Conservation (phyloP, 2,113 vertebrate genomes). For the Dolichotis patagonum region DNA sequence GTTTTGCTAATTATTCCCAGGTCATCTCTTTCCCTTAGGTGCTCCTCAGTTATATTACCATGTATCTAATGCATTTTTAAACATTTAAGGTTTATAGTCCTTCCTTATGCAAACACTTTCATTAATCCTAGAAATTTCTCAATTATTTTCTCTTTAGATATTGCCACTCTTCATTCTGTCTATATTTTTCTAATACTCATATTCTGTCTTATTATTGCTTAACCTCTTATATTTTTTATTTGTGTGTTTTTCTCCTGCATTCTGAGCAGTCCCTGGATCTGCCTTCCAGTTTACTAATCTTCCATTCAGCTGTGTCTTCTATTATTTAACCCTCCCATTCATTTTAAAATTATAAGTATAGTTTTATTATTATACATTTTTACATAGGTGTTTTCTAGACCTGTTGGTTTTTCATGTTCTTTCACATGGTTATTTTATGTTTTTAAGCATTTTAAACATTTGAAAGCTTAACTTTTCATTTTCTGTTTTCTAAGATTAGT, state of each 20-base stretch:
- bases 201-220: neutral
- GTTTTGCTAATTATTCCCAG: neutral
- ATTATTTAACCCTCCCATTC: neutral
- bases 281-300: neutral
- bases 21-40: neutral
- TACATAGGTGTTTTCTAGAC: neutral
- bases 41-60: neutral
- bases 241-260: neutral
- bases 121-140: constrained; percentile 15
- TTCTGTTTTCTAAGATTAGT: neutral
- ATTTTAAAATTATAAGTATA: neutral
- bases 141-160: neutral
- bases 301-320: neutral
- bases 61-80: neutral
- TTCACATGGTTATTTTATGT: neutral
- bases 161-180: neutral
- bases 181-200: neutral
- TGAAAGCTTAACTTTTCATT: neutral
- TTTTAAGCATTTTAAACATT: neutral
- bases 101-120: neutral
- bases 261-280: neutral
- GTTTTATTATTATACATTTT: constrained; percentile 34
- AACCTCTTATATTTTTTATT: neutral
- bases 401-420: neutral
- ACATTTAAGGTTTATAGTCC: neutral